Percentiles rank a stretch among this genome's conserved stretches.
Evolutionary conservation across 2,113 vertebrate species (phyloP).

Genomic region (Okapia johnstoni): DNA sequence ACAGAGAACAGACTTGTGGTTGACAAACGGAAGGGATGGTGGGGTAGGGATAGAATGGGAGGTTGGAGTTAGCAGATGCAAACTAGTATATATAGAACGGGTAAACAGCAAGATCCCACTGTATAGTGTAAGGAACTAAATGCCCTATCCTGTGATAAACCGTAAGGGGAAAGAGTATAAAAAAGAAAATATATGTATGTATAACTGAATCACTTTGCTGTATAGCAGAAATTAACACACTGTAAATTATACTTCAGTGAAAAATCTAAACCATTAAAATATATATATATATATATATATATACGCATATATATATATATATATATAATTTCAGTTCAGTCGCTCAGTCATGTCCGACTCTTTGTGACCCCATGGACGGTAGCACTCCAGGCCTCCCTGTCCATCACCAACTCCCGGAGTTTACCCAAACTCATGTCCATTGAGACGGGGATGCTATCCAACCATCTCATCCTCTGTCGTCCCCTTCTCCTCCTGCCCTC

Average conservation of each 20-base stretch:
- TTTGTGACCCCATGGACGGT: not conserved
- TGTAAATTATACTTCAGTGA: not conserved
- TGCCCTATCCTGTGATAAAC: not conserved
- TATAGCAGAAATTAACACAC: not conserved
- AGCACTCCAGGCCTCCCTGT: not conserved
- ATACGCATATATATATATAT: not conserved
- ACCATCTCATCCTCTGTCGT: not conserved
- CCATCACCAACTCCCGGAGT: not conserved
- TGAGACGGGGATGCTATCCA: not conserved
- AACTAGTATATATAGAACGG: not conserved
- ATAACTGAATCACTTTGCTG: not conserved
- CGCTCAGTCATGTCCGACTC: accelerated
- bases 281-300: not conserved
- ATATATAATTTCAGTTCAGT: not conserved
- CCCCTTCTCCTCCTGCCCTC: not conserved
- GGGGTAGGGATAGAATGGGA: not conserved
- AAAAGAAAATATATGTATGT: not conserved
- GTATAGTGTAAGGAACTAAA: not conserved
- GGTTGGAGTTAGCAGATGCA: not conserved
- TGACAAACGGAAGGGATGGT: not conserved
- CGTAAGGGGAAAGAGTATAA: not conserved
- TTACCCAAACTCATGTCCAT: not conserved
- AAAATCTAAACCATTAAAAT: not conserved
- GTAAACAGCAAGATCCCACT: not conserved
- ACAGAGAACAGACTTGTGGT: not conserved